These are phyloP conservation scores for Frankliniella intonsa DNA, from an alignment of 2,888 invertebrate species.

Conservation along the genomic window DNA sequence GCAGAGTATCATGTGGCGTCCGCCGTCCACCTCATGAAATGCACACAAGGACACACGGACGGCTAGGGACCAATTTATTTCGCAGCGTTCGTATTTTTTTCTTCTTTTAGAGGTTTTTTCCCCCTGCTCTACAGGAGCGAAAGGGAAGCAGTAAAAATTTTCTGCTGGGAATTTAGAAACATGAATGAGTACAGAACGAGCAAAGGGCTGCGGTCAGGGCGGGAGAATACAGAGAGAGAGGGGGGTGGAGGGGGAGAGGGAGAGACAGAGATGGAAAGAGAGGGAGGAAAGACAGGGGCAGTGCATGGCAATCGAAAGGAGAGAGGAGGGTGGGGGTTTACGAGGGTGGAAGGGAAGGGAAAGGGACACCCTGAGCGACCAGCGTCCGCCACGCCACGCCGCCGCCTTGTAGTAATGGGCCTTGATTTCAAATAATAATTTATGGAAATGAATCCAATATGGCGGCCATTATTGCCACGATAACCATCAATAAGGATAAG, in stretches of 20 bases:
- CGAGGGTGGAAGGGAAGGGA: not conserved
- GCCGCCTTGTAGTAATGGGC: conserved; percentile 19
- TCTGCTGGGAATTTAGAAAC: too few relatives aligned
- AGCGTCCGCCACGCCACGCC: not conserved
- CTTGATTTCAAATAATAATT: conserved; percentile 27
- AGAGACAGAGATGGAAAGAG: too few relatives aligned
- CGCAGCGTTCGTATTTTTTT: too few relatives aligned
- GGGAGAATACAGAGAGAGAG: too few relatives aligned
- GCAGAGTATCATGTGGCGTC: not conserved
- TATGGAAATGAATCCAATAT: conserved; percentile 27
- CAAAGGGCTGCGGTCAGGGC: too few relatives aligned
- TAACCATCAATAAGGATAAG: conserved; percentile 27
- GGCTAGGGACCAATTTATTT: too few relatives aligned
- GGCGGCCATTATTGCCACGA: conserved; percentile 20
- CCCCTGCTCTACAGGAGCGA: not conserved
- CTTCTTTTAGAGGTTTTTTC: too few relatives aligned
- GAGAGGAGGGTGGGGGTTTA: too few relatives aligned
- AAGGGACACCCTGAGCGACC: not conserved
- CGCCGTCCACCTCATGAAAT: conserved; percentile 5
- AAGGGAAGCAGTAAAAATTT: not conserved
- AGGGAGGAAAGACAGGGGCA: too few relatives aligned
- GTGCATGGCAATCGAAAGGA: too few relatives aligned
- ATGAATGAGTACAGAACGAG: too few relatives aligned
- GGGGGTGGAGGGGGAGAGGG: too few relatives aligned
- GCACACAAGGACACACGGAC: not conserved